A percentile compares a stretch with the other conserved stretches of the same genome.
phyloP scores from a whole-genome alignment of 92 coral and sea anemone species.

The Siderastrea radians region DNA sequence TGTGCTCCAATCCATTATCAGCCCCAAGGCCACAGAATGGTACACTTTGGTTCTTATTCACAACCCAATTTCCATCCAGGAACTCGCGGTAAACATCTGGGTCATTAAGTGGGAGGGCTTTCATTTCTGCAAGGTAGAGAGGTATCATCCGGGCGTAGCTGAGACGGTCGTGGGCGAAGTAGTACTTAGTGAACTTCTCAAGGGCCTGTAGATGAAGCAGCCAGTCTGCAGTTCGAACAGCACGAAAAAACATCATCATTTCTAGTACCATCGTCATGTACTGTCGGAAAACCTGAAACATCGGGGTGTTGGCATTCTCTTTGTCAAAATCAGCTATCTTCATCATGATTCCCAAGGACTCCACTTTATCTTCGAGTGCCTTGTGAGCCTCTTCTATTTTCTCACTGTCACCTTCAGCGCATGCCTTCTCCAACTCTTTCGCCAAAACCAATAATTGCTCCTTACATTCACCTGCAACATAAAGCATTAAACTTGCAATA shows the following conservation, averaged over 20 bases:
- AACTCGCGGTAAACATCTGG: slow-evolving; percentile 60
- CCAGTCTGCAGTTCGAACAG: slow-evolving; percentile 73
- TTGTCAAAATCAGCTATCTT: background rate
- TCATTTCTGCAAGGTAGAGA: slow-evolving; percentile 66
- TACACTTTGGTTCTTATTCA: slow-evolving; percentile 25
- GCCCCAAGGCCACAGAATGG: no score
- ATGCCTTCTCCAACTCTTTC: background rate
- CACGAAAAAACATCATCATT: slow-evolving; percentile 62
- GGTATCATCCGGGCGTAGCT: slow-evolving; percentile 70
- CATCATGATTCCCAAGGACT: background rate
- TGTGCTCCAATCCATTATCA: no score
- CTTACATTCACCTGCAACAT: background rate
- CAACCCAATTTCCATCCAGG: slow-evolving; percentile 69
- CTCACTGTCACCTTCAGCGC: background rate
- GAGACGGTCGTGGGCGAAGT: slow-evolving; percentile 57
- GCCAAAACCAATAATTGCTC: background rate
- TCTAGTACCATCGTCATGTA: slow-evolving; percentile 72
- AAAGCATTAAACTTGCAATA: no score
- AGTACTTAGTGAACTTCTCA: slow-evolving; percentile 60
- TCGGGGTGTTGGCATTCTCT: background rate
- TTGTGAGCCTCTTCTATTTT: background rate
- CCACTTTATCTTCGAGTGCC: background rate
- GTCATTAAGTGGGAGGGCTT: slow-evolving; percentile 9
- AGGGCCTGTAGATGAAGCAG: slow-evolving; percentile 59
- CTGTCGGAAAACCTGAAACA: slow-evolving; percentile 46